Evolutionary conservation across 2,113 vertebrate species (phyloP).

Genomic region (Sitta europaea): DNA sequence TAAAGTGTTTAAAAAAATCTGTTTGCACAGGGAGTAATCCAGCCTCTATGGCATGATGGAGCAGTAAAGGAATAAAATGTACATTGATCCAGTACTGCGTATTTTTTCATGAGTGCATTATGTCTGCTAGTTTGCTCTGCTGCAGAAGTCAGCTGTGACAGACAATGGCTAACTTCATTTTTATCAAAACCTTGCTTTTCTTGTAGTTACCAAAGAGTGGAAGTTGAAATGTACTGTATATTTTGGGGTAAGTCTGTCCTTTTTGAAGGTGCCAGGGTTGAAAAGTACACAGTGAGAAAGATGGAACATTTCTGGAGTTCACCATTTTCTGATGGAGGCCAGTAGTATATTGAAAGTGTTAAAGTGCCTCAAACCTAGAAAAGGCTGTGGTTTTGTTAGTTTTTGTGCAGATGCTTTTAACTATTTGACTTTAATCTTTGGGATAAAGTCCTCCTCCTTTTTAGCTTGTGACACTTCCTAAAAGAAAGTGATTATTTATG

Average conservation of each 20-base stretch:
- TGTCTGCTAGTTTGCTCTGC: background rate
- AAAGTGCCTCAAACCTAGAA: background rate
- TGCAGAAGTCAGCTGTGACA: background rate
- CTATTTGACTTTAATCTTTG: background rate
- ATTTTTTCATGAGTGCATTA: background rate
- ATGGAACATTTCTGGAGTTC: background rate
- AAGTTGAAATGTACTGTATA: background rate
- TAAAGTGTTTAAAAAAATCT: background rate
- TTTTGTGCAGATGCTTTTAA: background rate
- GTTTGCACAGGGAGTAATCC: background rate
- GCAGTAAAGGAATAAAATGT: background rate
- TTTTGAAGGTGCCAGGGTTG: background rate
- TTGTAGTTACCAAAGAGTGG: background rate
- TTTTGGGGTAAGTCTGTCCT: background rate
- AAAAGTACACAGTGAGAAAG: background rate
- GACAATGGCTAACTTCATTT: background rate
- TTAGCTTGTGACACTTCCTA: background rate
- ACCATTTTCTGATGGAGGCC: background rate
- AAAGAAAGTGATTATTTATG: slow-evolving; percentile 20
- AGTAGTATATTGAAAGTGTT: background rate
- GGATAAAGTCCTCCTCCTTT: background rate
- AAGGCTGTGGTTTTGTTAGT: background rate
- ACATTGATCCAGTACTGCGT: rapidly evolving
- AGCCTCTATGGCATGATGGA: background rate
- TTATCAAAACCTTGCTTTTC: background rate